These are phyloP conservation scores for Syndactyla subalaris DNA, from an alignment of 2,797 vertebrate genomes.

Conservation along the genomic window DNA sequence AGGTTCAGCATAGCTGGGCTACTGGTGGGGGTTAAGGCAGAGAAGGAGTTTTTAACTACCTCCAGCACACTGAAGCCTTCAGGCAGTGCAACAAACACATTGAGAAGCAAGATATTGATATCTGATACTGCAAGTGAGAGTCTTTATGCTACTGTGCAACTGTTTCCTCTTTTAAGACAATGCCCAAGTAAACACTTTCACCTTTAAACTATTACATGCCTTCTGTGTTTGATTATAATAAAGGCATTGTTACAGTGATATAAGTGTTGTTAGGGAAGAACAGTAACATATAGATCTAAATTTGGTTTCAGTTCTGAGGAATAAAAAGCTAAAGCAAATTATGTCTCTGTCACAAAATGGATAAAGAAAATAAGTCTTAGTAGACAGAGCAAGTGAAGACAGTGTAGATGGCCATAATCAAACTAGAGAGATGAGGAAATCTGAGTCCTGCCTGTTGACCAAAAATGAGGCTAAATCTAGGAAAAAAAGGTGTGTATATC, in stretches of 20 bases:
- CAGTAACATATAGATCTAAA: not conserved
- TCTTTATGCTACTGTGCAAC: not conserved
- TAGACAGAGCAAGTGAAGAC: not conserved
- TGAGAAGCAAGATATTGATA: not conserved
- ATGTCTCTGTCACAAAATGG: not conserved
- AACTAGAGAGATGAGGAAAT: not conserved
- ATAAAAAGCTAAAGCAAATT: not conserved
- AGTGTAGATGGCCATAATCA: not conserved
- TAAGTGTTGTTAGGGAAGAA: not conserved
- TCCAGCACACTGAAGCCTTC: not conserved
- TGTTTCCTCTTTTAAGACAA: not conserved
- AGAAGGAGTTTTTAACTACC: not conserved
- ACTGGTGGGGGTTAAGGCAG: not conserved
- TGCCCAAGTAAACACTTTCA: not conserved
- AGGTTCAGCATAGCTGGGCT: not conserved
- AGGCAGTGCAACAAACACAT: rapidly evolving
- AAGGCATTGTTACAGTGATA: not conserved
- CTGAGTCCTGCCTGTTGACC: not conserved
- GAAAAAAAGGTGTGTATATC: not conserved
- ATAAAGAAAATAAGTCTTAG: not conserved
- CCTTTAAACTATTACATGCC: not conserved
- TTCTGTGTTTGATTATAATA: not conserved
- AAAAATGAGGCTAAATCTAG: not conserved
- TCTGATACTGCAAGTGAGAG: not conserved
- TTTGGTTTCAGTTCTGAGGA: not conserved